phyloP scores from a whole-genome alignment of 2,797 vertebrate genomes.

The Poecilia gillii region DNA sequence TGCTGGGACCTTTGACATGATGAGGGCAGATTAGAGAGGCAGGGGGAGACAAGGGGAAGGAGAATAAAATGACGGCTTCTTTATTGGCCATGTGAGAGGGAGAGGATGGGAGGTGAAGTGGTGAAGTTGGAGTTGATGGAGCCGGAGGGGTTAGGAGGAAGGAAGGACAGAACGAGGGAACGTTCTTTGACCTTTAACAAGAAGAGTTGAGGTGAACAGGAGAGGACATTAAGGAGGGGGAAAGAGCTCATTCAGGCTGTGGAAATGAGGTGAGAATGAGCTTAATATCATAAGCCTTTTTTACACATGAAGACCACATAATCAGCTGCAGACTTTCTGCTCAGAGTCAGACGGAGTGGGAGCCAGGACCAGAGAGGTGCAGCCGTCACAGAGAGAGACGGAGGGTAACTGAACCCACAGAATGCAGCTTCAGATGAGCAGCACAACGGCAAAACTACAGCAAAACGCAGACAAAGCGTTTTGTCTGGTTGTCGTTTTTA shows the following conservation, averaged over 20 bases:
- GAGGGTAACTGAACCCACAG: not conserved
- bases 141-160: not conserved
- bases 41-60: not conserved
- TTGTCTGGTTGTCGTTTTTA: not conserved
- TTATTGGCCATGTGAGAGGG: constrained; percentile 19
- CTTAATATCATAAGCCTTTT: constrained; percentile 12
- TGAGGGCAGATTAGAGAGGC: constrained; percentile 6
- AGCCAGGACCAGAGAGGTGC: not conserved
- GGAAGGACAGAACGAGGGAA: constrained; percentile 14
- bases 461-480: too few species aligned
- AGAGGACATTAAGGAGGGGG: not conserved
- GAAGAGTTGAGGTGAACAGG: not conserved
- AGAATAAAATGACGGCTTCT: not conserved
- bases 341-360: not conserved
- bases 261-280: constrained; percentile 1
- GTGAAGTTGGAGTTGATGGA: constrained; percentile 7
- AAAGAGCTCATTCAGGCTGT: not conserved
- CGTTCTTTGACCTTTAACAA: constrained; percentile 47
- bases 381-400: not conserved
- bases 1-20: constrained; percentile 24
- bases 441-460: too few species aligned
- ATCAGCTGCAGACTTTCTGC: constrained; percentile 5
- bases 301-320: constrained; percentile 7
- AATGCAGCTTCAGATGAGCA: not conserved
- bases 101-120: constrained; percentile 17